Evolutionary conservation across 2,888 invertebrate genomes (phyloP), one percentile per base, ranked within the genome.

Genomic region (Stenolophus ochropezus): DNA sequence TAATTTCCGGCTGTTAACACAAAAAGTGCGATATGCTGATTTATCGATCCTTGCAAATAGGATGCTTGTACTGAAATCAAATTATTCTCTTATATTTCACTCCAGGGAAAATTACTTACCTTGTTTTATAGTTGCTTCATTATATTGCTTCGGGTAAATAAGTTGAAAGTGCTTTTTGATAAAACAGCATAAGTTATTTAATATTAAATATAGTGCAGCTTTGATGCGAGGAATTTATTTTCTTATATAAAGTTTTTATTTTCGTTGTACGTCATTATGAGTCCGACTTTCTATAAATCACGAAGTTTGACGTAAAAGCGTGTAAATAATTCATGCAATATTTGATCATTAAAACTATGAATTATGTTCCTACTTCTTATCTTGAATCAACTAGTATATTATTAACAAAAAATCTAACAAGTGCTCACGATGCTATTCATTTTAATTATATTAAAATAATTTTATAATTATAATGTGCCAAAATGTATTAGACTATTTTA

Each of bases 1-100:
- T 61, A 61, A 61, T 61, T 61, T 61, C 61, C 61, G 61, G 61
- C 14, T 25, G 61, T 61, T 61, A 61, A 61, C 61, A 61, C 61
- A 61, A 61, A 61, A 61, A 61, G 25, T 61, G 61, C 61, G 21
- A 11, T 61, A 61, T 61, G 61, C 61, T 23, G 61, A 61, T 61
- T 61, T 61, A 61, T 61, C 61, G 61, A 61, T 61, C 14, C 25
- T 0, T 21, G n/a, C 14, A 14, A 11, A 21, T 25, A 61, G 61
- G 61, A 25, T 61, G n/a, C 61, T 61, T 61, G 61, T 61, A 61
- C 33, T 1, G 25, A 25, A 23, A 25, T 25, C 23, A 61, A 61
- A 61, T 61, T n/a, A 11, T 14, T 14, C 23, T 61, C 23, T 11
- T 61, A 14, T 61, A 4, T n/a, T 21, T 25, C 61, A 61, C 25